A percentile compares a stretch with the other conserved stretches of the same genome.
phyloP scores from a whole-genome alignment of 2,888 invertebrate species.

The Tenthredo amoena region DNA sequence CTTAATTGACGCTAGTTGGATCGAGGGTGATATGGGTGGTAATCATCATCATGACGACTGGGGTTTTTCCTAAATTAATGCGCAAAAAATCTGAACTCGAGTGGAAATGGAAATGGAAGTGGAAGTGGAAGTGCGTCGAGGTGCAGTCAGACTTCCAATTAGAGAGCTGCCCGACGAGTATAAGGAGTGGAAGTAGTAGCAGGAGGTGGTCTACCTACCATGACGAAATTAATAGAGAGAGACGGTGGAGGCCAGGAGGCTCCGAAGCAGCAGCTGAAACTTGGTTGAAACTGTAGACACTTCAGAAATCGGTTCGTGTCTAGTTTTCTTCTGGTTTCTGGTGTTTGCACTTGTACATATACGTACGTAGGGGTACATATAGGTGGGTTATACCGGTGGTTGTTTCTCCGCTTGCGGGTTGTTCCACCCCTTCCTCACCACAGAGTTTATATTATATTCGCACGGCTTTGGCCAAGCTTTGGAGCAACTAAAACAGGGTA shows the following conservation, averaged over 20 bases:
- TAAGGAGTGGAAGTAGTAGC: neutral
- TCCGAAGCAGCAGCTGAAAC: neutral
- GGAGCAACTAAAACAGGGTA: neutral
- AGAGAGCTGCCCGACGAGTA: neutral
- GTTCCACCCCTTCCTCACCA: neutral
- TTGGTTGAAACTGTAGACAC: constrained; percentile 8
- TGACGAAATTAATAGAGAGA: neutral
- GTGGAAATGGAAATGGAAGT: neutral
- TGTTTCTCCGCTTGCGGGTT: constrained; percentile 28
- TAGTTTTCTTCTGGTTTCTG: constrained; percentile 12
- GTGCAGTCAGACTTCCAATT: constrained; percentile 42
- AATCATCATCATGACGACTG: neutral
- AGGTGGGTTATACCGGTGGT: neutral
- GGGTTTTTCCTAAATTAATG: constrained; percentile 23
- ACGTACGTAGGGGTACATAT: too few species aligned
- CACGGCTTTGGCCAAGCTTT: neutral
- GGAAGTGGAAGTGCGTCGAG: neutral
- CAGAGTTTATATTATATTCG: neutral
- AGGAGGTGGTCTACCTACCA: neutral
- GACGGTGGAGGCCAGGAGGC: neutral
- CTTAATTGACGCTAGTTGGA: neutral
- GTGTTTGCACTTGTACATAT: neutral
- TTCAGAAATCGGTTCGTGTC: constrained; percentile 16
- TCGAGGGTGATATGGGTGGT: constrained; percentile 4
- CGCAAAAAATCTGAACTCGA: neutral